Conservation (phyloP, 2,113 vertebrate genomes). For the Charina bottae region DNA sequence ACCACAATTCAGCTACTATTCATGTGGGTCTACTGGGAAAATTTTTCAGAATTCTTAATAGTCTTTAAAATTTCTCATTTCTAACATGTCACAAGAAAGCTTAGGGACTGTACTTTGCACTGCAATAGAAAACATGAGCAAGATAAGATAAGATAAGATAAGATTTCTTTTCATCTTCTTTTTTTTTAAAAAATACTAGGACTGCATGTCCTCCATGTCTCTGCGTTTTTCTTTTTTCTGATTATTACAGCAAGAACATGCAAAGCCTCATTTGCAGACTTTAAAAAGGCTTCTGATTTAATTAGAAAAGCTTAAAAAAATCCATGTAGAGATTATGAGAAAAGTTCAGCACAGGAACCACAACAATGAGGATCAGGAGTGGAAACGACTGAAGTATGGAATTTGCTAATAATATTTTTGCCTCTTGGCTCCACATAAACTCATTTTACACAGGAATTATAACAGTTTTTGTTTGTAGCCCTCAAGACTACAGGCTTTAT, state of each 20-base stretch:
- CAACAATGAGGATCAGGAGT: conserved; percentile 35
- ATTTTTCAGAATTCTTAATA: conserved; percentile 59
- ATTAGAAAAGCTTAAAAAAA: conserved; percentile 54
- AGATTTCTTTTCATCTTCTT: conserved; percentile 35
- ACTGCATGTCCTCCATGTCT: conserved; percentile 19
- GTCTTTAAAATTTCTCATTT: conserved; percentile 64
- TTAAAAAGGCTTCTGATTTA: conserved; percentile 44
- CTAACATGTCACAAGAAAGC: conserved; percentile 51
- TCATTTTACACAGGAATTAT: conserved; percentile 14
- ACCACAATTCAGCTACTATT: conserved; percentile 46
- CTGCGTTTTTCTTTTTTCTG: conserved; percentile 10
- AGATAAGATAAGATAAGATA: conserved; percentile 48
- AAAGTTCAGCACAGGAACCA: conserved; percentile 41
- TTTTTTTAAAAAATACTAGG: conserved; percentile 33
- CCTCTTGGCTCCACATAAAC: neutral
- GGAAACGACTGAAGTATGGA: conserved; percentile 10
- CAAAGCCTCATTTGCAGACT: neutral
- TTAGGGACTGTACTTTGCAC: conserved; percentile 51
- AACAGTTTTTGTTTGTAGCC: neutral
- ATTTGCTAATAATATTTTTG: conserved; percentile 27
- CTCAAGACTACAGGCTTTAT: neutral
- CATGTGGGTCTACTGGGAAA: conserved; percentile 46
- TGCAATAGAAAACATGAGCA: conserved; percentile 48
- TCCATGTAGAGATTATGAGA: conserved; percentile 35
- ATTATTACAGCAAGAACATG: neutral